phyloP scores from a whole-genome alignment of 1,140 invertebrate species.

The Hestina assimilis region DNA sequence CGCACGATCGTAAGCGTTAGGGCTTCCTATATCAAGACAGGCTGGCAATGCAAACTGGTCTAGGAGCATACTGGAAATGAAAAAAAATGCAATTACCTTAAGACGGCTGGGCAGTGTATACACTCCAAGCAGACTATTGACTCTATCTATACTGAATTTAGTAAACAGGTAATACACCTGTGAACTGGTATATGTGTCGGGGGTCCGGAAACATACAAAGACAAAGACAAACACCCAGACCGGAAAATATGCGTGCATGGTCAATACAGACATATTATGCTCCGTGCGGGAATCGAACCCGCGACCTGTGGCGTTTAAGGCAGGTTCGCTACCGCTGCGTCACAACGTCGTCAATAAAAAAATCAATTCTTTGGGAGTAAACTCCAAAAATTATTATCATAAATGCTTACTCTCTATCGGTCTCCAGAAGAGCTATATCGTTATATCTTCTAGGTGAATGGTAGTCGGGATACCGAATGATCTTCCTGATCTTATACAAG shows the following conservation, averaged over 20 bases:
- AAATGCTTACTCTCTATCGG: constrained; percentile 28
- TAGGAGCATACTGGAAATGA: constrained; percentile 36
- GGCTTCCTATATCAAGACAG: constrained; percentile 36
- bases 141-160: neutral
- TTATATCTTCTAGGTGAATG: constrained; percentile 35
- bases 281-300: too few species aligned
- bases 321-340: neutral
- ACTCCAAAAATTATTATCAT: neutral
- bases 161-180: too few species aligned
- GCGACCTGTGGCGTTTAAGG: too few species aligned
- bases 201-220: too few species aligned
- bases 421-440: constrained; percentile 44
- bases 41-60: constrained; percentile 38
- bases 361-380: too few species aligned
- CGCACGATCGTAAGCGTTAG: constrained; percentile 10
- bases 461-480: constrained; percentile 41
- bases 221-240: too few species aligned
- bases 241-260: too few species aligned
- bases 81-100: neutral
- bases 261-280: too few species aligned
- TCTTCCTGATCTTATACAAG: constrained; percentile 21
- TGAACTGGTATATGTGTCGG: too few species aligned
- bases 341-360: neutral
- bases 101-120: too few species aligned
- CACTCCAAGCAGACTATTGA: neutral